A percentile compares a stretch with the other conserved stretches of the same genome.
Conservation (phyloP, 2,888 invertebrate species). For the Epinotia brunnichana region DNA sequence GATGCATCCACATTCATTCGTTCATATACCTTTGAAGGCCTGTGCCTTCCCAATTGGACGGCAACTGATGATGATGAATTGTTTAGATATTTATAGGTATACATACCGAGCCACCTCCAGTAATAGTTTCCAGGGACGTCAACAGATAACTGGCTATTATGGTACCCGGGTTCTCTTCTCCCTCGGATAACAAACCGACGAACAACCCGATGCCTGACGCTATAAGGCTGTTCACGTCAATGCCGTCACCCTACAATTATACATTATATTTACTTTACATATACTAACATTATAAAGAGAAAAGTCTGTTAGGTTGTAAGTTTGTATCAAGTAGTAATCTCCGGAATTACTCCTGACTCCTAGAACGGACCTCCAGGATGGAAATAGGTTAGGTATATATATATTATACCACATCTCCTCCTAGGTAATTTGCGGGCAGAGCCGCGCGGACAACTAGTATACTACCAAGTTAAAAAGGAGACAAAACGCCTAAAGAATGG, state of each 20-base stretch:
- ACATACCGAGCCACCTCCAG: slow-evolving; percentile 79
- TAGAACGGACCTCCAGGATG: no score
- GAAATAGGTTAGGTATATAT: no score
- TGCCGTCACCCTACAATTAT: slow-evolving; percentile 74
- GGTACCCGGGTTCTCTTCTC: slow-evolving; percentile 75
- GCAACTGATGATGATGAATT: not conserved
- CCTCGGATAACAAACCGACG: slow-evolving; percentile 78
- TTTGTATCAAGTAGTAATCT: no score
- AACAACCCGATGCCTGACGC: slow-evolving; percentile 75
- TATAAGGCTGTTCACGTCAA: slow-evolving; percentile 74
- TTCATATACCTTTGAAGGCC: not conserved
- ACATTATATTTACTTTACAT: no score
- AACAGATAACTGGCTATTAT: slow-evolving; percentile 73
- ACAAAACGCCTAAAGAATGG: not conserved
- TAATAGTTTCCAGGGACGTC: slow-evolving; percentile 75
- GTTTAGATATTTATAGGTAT: not conserved
- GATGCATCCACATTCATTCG: not conserved
- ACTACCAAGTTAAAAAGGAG: no score
- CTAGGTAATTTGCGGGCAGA: no score
- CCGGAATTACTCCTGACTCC: no score
- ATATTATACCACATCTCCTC: no score
- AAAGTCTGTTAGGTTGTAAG: no score
- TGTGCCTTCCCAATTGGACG: not conserved
- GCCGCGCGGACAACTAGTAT: no score
- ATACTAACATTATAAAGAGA: no score